Evolutionary conservation across 2,797 vertebrate genomes (phyloP).

Genomic region (Petrocephalus schoutedeni): DNA sequence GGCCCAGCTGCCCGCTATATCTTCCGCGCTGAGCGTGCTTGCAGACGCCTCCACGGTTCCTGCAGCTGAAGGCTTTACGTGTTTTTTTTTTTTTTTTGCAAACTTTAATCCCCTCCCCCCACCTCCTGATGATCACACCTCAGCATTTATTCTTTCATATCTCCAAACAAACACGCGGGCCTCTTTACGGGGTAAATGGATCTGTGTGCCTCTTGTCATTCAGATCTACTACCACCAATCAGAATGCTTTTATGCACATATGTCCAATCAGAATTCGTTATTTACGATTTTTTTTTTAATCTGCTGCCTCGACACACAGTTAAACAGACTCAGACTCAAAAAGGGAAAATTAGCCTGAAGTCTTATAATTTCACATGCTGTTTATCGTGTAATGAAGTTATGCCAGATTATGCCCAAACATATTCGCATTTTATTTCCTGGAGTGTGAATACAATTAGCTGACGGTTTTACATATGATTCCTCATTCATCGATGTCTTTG

Average conservation of each 20-base stretch:
- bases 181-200: not conserved
- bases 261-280: not conserved
- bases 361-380: not conserved
- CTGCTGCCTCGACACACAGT: not conserved
- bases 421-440: not conserved
- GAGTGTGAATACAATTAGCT: not conserved
- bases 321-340: not conserved
- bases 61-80: slow-evolving; percentile 4
- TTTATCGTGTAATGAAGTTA: not conserved
- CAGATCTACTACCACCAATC: not conserved
- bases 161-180: not conserved
- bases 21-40: not conserved
- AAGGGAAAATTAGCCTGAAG: not conserved
- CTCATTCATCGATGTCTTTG: not conserved
- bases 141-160: slow-evolving; percentile 12
- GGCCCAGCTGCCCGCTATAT: slow-evolving; percentile 58
- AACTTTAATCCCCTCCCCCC: not conserved
- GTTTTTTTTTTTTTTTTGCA: not conserved
- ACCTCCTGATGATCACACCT: slow-evolving; percentile 1
- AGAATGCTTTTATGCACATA: not conserved
- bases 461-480: not conserved
- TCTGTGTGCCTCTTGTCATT: not conserved
- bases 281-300: not conserved
- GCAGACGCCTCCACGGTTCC: slow-evolving; percentile 12
- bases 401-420: not conserved